These are phyloP conservation scores for Epinephelus awoara DNA, from an alignment of 2,797 vertebrate species.

Conservation along the genomic window DNA sequence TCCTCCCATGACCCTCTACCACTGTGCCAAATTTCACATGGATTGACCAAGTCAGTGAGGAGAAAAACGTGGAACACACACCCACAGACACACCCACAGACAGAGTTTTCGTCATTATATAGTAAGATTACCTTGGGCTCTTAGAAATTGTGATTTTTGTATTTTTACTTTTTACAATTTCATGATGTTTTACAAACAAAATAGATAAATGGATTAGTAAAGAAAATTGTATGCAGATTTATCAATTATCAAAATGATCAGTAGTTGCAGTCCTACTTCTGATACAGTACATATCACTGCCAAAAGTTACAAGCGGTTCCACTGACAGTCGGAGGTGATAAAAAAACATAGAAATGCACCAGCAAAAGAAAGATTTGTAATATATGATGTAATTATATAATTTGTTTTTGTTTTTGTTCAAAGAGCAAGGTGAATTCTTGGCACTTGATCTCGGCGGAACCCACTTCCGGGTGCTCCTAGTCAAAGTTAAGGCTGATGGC, in stretches of 20 bases:
- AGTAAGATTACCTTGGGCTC: not conserved
- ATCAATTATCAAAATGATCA: not conserved
- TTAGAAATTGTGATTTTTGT: not conserved
- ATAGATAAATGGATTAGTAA: not conserved
- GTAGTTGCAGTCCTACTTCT: not conserved
- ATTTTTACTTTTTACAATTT: not conserved
- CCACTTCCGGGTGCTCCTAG: slow-evolving; percentile 93
- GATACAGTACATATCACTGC: not conserved
- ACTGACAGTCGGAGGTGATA: not conserved
- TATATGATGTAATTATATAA: not conserved
- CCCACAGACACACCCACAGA: too few relatives aligned
- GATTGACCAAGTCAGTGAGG: too few relatives aligned
- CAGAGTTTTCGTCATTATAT: too few relatives aligned
- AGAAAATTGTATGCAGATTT: not conserved
- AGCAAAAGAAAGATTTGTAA: not conserved
- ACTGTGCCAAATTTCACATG: too few relatives aligned
- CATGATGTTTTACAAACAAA: not conserved
- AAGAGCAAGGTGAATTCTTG: slow-evolving; percentile 95
- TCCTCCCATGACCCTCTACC: too few relatives aligned
- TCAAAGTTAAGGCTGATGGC: slow-evolving; percentile 91
- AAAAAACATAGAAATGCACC: not conserved
- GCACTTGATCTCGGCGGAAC: slow-evolving; percentile 95
- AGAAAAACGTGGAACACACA: too few relatives aligned
- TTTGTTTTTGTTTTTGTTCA: slow-evolving; percentile 1
- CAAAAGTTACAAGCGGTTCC: not conserved